A percentile compares a stretch with the other conserved stretches of the same genome.
Conservation (phyloP, 2,113 vertebrate genomes). For the Bubo scandiacus region DNA sequence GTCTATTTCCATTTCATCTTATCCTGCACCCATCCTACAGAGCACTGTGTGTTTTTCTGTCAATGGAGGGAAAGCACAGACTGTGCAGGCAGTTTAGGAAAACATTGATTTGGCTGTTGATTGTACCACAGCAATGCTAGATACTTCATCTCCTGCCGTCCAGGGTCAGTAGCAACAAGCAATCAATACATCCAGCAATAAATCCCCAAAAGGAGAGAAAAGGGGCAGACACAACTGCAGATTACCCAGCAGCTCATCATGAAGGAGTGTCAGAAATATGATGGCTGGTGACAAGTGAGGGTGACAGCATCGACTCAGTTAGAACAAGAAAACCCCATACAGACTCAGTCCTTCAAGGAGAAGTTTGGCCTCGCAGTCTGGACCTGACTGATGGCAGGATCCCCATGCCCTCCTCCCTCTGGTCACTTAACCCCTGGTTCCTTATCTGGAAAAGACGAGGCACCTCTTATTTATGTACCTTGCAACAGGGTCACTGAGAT, state of each 20-base stretch:
- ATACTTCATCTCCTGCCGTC: background rate
- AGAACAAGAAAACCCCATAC: background rate
- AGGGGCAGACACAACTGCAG: background rate
- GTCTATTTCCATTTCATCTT: background rate
- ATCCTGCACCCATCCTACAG: background rate
- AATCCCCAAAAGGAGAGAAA: background rate
- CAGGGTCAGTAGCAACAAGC: background rate
- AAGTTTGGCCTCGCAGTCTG: background rate
- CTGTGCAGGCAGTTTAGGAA: background rate
- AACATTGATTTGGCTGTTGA: background rate
- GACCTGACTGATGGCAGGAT: background rate
- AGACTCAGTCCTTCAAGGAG: fast-evolving
- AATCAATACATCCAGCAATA: background rate
- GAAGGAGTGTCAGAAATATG: background rate
- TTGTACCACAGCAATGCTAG: background rate
- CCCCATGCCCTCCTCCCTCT: background rate
- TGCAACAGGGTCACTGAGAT: background rate
- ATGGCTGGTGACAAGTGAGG: background rate
- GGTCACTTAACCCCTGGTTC: background rate
- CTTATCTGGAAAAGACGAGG: background rate
- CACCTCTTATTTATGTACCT: background rate
- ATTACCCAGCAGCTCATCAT: background rate
- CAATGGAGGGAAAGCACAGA: background rate
- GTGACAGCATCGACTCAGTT: fast-evolving
- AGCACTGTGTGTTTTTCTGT: background rate